Evolutionary conservation across 2,888 invertebrate species (phyloP).

Genomic region (Strigamia transsilvanica): DNA sequence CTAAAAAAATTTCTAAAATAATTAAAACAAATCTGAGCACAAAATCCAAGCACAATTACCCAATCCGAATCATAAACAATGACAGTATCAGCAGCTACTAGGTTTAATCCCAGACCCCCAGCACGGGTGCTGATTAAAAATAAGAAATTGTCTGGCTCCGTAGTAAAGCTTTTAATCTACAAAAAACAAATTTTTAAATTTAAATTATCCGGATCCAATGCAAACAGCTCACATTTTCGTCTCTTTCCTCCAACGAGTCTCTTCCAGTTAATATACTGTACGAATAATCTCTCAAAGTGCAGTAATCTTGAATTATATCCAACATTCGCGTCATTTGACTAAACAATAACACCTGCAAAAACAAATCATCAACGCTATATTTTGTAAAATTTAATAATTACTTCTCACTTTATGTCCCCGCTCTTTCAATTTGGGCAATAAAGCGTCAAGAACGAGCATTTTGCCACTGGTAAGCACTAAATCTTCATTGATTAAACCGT

Average conservation of each 20-base stretch:
- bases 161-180: constrained; percentile 56
- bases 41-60: constrained; percentile 63
- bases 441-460: constrained; percentile 52
- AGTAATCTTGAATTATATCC: constrained; percentile 73
- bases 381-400: not conserved
- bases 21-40: not conserved
- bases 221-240: not conserved
- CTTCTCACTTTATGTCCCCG: constrained; percentile 54
- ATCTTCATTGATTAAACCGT: constrained; percentile 52
- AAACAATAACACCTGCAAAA: constrained; percentile 71
- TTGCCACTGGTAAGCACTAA: constrained; percentile 52
- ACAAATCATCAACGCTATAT: not conserved
- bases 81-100: constrained; percentile 74
- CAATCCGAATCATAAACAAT: constrained; percentile 74
- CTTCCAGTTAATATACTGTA: constrained; percentile 72
- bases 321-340: constrained; percentile 72
- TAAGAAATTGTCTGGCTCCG: constrained; percentile 66
- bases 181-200: not conserved
- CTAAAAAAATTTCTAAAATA: constrained; percentile 62
- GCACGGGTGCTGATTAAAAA: constrained; percentile 75
- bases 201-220: not conserved
- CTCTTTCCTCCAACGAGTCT: constrained; percentile 62
- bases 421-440: constrained; percentile 52
- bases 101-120: constrained; percentile 76
- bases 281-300: constrained; percentile 63